A percentile compares a stretch with the other conserved stretches of the same genome.
These are phyloP conservation scores for Falcunculus frontatus DNA, from an alignment of 2,113 vertebrate species.

Conservation along the genomic window DNA sequence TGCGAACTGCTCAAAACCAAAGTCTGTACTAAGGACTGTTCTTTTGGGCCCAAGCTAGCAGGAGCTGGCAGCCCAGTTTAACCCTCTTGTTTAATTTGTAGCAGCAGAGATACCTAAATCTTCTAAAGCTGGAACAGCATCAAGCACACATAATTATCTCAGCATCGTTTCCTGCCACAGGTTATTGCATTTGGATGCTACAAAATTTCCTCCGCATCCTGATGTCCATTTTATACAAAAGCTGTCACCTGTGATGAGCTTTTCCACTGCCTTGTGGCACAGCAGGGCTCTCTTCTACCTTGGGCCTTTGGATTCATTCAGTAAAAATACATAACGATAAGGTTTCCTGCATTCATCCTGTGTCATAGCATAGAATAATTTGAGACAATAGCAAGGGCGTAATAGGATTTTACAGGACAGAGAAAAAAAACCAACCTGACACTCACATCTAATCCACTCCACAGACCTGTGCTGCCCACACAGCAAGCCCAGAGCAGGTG, in stretches of 20 bases:
- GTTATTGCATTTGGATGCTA: background rate
- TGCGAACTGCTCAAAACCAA: background rate
- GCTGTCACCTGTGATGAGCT: rapidly evolving
- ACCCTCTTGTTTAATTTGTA: background rate
- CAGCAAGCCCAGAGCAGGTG: background rate
- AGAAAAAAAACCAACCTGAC: background rate
- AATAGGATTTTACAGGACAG: background rate
- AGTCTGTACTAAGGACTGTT: background rate
- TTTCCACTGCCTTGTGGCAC: background rate
- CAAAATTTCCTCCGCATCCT: rapidly evolving
- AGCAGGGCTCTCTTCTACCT: background rate
- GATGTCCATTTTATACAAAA: background rate
- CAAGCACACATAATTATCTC: background rate
- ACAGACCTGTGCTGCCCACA: background rate
- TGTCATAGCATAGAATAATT: background rate
- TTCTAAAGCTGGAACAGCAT: background rate
- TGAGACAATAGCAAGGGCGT: background rate
- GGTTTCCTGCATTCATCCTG: background rate
- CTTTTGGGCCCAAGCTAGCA: background rate
- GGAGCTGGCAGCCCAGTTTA: background rate
- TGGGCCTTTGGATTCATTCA: background rate
- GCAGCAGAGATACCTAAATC: background rate
- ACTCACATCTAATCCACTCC: background rate
- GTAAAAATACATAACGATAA: background rate
- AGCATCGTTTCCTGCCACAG: background rate